These are phyloP conservation scores for Dolomedes plantarius DNA, from an alignment of 2,888 invertebrate genomes.

Conservation along the genomic window DNA sequence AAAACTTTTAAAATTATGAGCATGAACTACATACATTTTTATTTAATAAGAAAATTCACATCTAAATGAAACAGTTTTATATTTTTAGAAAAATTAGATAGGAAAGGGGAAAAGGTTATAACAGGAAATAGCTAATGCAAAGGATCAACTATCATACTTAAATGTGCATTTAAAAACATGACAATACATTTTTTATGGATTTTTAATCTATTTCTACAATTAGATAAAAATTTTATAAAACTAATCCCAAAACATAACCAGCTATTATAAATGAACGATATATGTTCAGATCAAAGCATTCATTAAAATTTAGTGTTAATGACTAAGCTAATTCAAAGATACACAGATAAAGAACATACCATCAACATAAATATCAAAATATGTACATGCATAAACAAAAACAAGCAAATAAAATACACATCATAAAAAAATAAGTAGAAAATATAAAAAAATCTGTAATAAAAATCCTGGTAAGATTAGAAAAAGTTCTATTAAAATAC, in stretches of 20 bases:
- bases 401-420: not conserved
- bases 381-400: not conserved
- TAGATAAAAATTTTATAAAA: not conserved
- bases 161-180: not conserved
- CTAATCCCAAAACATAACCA: not conserved
- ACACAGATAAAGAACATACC: not conserved
- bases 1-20: too few relatives aligned
- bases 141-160: not conserved
- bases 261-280: not conserved
- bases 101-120: too few relatives aligned
- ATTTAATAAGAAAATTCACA: too few relatives aligned
- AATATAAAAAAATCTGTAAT: too few relatives aligned
- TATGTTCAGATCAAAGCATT: too few relatives aligned
- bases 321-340: conserved; percentile 2
- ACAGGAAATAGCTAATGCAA: conserved; percentile 8
- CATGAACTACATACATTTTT: too few relatives aligned
- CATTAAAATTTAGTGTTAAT: not conserved
- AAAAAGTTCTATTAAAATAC: too few relatives aligned
- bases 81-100: too few relatives aligned
- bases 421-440: too few relatives aligned
- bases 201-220: not conserved
- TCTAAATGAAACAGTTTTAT: too few relatives aligned
- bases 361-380: not conserved
- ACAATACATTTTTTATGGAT: too few relatives aligned
- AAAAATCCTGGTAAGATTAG: too few relatives aligned